Base-by-base conservation (phyloP, 2,888 invertebrate genomes). In the Diloba caeruleocephala region DNA sequence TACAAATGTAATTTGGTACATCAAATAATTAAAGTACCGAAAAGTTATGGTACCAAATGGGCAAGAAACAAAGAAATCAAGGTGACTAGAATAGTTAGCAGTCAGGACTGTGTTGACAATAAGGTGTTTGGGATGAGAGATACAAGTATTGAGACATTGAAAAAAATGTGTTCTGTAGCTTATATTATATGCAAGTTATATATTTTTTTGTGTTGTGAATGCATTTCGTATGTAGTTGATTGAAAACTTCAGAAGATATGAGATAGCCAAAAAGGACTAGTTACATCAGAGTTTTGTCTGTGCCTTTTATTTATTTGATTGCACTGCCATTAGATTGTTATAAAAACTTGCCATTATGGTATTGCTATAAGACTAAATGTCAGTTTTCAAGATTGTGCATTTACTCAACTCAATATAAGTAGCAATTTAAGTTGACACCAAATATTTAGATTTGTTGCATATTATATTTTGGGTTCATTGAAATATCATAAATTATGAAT, bases 91-190 rank as follows among this genome's bases (percentile, higher is more conserved):
- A 25, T 26, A 29, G 32, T 26, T 57, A 12, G 37, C 29, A 33
- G 58, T 34, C 38, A 28, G 6, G 32, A 28, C 21, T 21, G 19
- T 41, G 17, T 15, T 5, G 12, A 49, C 39, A 39, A 34, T 51
- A 31, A 25, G 57, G 48, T 44, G 65, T 52, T 53, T 53, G 49
- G 37, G 36, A 31, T 26, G 8, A 45, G 49, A 50, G 49, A 66
- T 37, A 26, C 28, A 45, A 29, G 33, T 23, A 66, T 69, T 52
- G 54, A 56, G 70, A 60, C 65, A 43, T 54, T 50, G 14, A 2
- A 50, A 32, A 46, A 50, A 36, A 71, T 71, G 67, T 69, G 67
- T 69, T 66, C 71, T 58, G 19, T 59, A 70, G 50, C 32, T 67
- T 67, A 53, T 45, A 58, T 61, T 58, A 49, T 68, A 68, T 55